These are phyloP conservation scores for Amblyopsis hoosieri DNA, from an alignment of 2,797 vertebrate species.

Conservation along the genomic window DNA sequence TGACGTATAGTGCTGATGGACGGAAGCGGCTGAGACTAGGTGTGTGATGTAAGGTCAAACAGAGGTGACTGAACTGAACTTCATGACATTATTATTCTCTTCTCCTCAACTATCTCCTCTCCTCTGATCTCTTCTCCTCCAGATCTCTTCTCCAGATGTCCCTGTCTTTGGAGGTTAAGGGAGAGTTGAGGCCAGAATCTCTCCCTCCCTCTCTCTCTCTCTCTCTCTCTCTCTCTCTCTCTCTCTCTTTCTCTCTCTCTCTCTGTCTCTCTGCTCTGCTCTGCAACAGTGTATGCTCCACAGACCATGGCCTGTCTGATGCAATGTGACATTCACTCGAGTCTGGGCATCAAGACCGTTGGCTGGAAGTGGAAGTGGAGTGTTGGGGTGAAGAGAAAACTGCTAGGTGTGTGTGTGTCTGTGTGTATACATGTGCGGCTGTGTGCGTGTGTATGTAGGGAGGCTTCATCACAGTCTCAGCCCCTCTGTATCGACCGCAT, in stretches of 20 bases:
- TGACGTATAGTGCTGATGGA: too few species aligned
- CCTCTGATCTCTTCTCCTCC: too few species aligned
- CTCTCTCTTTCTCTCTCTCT: slow-evolving; percentile 10
- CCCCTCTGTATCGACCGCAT: background rate
- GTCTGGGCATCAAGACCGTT: slow-evolving; percentile 40
- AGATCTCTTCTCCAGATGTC: too few species aligned
- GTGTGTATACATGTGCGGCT: background rate
- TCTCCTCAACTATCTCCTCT: too few species aligned
- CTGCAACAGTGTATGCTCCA: slow-evolving; percentile 34
- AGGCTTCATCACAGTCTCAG: background rate
- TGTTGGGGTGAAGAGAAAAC: slow-evolving; percentile 11
- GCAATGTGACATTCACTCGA: slow-evolving; percentile 63
- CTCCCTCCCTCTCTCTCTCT: background rate
- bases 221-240: background rate
- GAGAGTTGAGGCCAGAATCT: too few species aligned
- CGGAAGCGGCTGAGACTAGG: too few species aligned
- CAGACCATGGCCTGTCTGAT: slow-evolving; percentile 38
- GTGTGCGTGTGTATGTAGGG: background rate
- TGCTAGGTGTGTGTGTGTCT: background rate
- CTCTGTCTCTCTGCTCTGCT: slow-evolving; percentile 9
- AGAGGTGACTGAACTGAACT: too few species aligned
- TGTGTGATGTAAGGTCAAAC: too few species aligned
- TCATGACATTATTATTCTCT: too few species aligned
- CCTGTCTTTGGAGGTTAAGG: too few species aligned
- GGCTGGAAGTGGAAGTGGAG: slow-evolving; percentile 20